Conservation (phyloP, 1,140 invertebrate species). For the Amphibalanus amphitrite region DNA sequence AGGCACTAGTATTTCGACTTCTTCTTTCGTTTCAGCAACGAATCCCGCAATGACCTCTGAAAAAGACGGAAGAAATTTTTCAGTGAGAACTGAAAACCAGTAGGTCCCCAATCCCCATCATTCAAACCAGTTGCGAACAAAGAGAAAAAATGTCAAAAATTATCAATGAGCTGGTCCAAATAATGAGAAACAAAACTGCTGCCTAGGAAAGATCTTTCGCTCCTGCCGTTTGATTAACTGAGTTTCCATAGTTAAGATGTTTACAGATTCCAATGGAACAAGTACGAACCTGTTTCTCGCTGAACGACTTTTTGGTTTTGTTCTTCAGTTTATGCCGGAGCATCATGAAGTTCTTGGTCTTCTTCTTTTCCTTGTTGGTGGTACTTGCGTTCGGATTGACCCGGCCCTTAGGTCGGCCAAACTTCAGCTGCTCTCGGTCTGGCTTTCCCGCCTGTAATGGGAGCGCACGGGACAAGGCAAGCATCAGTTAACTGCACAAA, state of each 20-base stretch:
- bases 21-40: neutral
- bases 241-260: no score
- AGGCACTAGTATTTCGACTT: neutral
- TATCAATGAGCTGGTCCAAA: no score
- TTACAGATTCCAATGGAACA: no score
- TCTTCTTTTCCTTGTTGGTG: constrained; percentile 82
- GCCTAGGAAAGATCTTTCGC: no score
- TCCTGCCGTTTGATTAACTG: no score
- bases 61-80: neutral
- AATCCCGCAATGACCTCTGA: neutral
- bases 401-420: constrained; percentile 64
- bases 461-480: neutral
- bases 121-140: no score
- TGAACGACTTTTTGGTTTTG: constrained; percentile 80
- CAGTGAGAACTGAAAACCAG: no score
- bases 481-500: no score
- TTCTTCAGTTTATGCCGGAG: constrained; percentile 72
- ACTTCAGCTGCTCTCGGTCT: constrained; percentile 60
- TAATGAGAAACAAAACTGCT: no score
- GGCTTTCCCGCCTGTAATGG: neutral
- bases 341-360: constrained; percentile 88
- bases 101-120: no score
- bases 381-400: constrained; percentile 77
- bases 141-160: no score
- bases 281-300: constrained; percentile 56